Conservation (phyloP, 2,113 vertebrate species). For the Pungitius pungitius region DNA sequence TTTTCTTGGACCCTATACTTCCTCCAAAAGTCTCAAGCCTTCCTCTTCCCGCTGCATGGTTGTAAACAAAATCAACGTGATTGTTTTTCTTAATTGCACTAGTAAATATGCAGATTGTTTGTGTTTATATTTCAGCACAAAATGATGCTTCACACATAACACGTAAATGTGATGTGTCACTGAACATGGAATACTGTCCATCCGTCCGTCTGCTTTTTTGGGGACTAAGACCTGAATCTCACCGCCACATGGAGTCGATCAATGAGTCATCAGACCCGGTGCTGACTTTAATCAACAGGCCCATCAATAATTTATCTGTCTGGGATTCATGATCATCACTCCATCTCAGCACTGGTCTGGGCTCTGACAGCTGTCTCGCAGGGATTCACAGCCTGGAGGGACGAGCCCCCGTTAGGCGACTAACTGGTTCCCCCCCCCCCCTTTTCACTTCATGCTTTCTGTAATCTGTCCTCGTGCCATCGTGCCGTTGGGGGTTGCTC, state of each 20-base stretch:
- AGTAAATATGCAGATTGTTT: too few relatives aligned
- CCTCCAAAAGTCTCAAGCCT: background rate
- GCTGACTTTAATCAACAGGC: constrained; percentile 70
- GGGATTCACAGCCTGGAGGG: constrained; percentile 50
- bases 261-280: constrained; percentile 60
- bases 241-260: constrained; percentile 46
- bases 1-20: background rate
- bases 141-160: background rate
- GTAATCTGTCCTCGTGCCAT: background rate
- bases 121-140: background rate
- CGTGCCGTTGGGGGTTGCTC: background rate
- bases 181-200: constrained; percentile 5
- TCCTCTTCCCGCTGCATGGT: too few relatives aligned
- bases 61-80: background rate
- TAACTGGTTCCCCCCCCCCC: too few relatives aligned
- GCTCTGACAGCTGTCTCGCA: constrained; percentile 67
- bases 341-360: constrained; percentile 50
- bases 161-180: background rate
- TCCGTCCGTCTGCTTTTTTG: constrained; percentile 24
- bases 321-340: constrained; percentile 72
- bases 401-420: constrained; percentile 31
- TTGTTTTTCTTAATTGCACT: too few relatives aligned
- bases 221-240: constrained; percentile 41
- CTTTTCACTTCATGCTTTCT: too few relatives aligned
- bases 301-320: constrained; percentile 81